phyloP scores from a whole-genome alignment of 2,888 invertebrate genomes.

The Dynastes maya region DNA sequence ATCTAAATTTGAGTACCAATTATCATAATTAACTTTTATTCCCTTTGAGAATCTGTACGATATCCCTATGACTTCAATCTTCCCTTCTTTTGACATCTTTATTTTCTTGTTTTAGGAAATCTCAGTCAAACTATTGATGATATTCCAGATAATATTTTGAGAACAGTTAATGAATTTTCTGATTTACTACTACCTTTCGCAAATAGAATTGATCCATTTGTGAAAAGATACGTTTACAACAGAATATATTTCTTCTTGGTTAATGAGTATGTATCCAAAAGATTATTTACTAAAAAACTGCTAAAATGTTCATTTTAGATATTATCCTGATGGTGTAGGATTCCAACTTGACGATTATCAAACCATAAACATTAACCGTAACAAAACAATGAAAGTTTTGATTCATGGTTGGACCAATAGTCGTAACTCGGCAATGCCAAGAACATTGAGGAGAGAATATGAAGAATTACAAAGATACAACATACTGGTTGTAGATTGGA shows the following conservation, averaged over 20 bases:
- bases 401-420: conserved; percentile 74
- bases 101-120: no score
- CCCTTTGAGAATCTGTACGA: no score
- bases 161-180: background rate
- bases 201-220: background rate
- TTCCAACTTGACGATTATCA: background rate
- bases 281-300: background rate
- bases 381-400: conserved; percentile 68
- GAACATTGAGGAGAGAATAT: conserved; percentile 70
- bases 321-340: background rate
- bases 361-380: background rate
- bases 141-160: background rate
- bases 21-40: no score
- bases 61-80: no score
- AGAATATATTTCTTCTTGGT: conserved; percentile 9
- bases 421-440: conserved; percentile 68
- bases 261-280: conserved; percentile 13
- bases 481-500: conserved; percentile 73
- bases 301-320: background rate
- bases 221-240: background rate
- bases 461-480: conserved; percentile 70
- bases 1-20: no score
- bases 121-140: background rate
- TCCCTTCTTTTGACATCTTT: no score
- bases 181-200: background rate